Conservation (phyloP, 2,888 invertebrate genomes). For the Amphiduros pacificus region DNA sequence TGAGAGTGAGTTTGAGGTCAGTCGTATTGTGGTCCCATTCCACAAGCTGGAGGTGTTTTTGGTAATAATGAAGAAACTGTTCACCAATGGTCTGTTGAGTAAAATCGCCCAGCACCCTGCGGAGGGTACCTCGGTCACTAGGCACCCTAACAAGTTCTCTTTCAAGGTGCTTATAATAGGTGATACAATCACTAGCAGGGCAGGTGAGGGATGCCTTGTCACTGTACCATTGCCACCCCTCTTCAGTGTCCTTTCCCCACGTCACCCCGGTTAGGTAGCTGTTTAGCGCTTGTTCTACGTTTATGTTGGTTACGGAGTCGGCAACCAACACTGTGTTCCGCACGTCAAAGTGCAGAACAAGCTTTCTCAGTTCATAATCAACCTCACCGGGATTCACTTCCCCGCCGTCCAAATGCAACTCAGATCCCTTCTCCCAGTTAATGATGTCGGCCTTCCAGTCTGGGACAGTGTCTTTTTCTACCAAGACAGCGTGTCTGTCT, state of each 20-base stretch:
- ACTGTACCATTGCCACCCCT: conserved; percentile 49
- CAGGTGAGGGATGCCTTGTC: conserved; percentile 43
- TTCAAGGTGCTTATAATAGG: conserved; percentile 56
- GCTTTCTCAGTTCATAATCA: conserved; percentile 33
- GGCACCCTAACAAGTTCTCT: conserved; percentile 45
- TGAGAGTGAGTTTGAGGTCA: conserved; percentile 38
- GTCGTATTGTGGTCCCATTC: conserved; percentile 39
- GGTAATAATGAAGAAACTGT: conserved; percentile 44
- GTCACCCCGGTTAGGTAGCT: conserved; percentile 56
- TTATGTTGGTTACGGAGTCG: conserved; percentile 52
- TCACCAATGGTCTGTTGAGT: conserved; percentile 43
- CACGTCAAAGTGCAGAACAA: conserved; percentile 57
- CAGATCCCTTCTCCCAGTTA: no score
- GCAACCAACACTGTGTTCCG: conserved; percentile 58
- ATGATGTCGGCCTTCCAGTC: no score
- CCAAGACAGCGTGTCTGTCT: no score
- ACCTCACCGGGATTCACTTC: no score
- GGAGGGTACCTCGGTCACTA: conserved; percentile 43
- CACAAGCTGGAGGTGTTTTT: conserved; percentile 43
- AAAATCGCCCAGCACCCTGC: conserved; percentile 54
- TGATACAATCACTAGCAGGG: conserved; percentile 39
- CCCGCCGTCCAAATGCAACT: no score
- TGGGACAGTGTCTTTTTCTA: no score
- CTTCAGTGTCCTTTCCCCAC: conserved; percentile 47
- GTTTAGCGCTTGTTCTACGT: conserved; percentile 57